These are phyloP conservation scores for Heliocidaris tuberculata DNA, from an alignment of 35 echinoderm and acorn worm genomes.

Conservation along the genomic window DNA sequence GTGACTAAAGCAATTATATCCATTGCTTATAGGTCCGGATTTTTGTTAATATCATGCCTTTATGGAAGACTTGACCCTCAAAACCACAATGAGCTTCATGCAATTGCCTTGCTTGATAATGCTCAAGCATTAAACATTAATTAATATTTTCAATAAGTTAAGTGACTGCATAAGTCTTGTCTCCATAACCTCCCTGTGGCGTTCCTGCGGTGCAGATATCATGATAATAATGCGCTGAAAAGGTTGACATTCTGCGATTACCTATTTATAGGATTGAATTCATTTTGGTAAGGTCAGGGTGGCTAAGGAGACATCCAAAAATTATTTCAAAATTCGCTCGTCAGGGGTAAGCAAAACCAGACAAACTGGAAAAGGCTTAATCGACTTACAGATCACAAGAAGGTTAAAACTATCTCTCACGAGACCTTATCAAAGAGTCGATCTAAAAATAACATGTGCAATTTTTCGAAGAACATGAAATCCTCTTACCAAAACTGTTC, in stretches of 20 bases:
- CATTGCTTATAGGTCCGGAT: no score
- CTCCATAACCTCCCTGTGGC: background rate
- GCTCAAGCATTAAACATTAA: no score
- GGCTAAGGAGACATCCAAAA: background rate
- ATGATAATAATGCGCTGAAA: background rate
- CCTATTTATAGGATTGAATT: background rate
- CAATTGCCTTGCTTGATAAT: no score
- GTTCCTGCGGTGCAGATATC: background rate
- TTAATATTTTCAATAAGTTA: no score
- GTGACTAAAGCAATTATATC: no score
- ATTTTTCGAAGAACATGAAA: background rate
- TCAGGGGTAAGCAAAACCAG: no score
- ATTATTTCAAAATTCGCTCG: no score
- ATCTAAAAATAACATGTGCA: background rate
- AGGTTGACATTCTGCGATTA: background rate
- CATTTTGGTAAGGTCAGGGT: background rate
- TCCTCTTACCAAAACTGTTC: background rate
- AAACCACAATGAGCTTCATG: no score
- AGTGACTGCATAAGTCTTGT: background rate
- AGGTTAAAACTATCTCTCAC: background rate
- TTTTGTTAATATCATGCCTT: no score
- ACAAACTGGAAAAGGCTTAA: background rate
- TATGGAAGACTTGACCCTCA: no score
- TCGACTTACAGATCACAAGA: background rate
- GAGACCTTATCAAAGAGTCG: background rate